Base-by-base conservation (phyloP, 2,888 invertebrate species). In the Artemia sinica region DNA sequence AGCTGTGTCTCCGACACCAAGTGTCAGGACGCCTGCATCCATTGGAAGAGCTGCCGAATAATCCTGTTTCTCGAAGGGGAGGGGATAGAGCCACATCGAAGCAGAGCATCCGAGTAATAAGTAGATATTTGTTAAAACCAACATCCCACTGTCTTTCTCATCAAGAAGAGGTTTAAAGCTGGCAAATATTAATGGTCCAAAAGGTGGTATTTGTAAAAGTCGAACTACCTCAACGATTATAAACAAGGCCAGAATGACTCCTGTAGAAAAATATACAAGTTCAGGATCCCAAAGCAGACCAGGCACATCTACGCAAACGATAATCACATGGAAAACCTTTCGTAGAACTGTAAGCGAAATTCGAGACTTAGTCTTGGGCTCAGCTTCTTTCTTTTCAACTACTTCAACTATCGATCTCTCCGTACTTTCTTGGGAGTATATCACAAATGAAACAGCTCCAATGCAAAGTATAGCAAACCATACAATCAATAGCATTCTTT, bases 1-100 rank as follows among this genome's bases (percentile, higher is more conserved):
- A 7, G 87, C 86, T 0, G 91, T 86, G 79, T 98, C 97, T 0
- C 97, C 97, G 52, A 96, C 80, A 12, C 96, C 97, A 68, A 93
- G 84, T 0, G 91, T 83, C 65, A 95, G 78, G 14, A 96, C 81
- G 0, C 97, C 97, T 72, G 89, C 84, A 66, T 90, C 52, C 14
- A 67, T 66, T 8, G 51, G 48, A 11, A 69, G 67, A 8, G 67
- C 51, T 13, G 50, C 65, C 9, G 63, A 58, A 28, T 28, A 18
- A 58, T 58, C 63, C 10, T 58, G 63, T 10, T 58, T 58, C n/a
- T 67, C 69, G 52, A 12, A 50, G 7, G 65, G 13, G n/a, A 65
- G 13, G 13, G 74, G 74, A 51, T 69, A 84, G 71, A 91, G 78
- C 85, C 91, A 86, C 12, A 96, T 77, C 0, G 95, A 93, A 67